Evolutionary conservation across 2,888 invertebrate genomes (phyloP), one percentile per base, ranked within the genome.

Genomic region (Aphidius colemani): DNA sequence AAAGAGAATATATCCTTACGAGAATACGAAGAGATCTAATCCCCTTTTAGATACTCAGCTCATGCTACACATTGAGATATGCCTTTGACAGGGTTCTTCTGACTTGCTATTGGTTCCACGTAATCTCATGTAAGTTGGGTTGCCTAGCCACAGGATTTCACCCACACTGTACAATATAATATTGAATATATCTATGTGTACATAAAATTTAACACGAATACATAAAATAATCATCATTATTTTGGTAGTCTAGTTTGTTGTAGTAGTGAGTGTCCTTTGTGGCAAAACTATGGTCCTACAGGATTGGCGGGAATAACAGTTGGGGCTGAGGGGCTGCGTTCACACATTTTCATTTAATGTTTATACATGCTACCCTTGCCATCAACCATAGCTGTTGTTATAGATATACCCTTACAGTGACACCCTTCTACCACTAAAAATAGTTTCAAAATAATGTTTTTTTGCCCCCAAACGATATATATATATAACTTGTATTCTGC

Each of bases 61-160:
- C 77, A 73, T 74, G 72, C 74, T 75, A 71, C 73, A 72, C 75
- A 77, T 76, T 73, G 74, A 75, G 76, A 77, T 75, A 78, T 78
- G 76, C 77, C 78, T 80, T 78, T 79, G 80, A 80, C 75, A 30
- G 76, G 73, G 74, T 73, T 75, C 72, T 72, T 72, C 76, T 74
- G 75, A 73, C 66, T 73, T 70, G 75, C 78, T 76, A 79, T 79
- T 80, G 79, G 79, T 75, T 77, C 75, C 67, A 66, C 71, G 74
- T 80, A 79, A 80, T 81, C 78, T 75, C 74, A 72, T 77, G 81
- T 78, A 78, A 78, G 80, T 79, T 76, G 73, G 78, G 76, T 80
- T 78, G 79, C 80, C 78, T 80, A 77, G 78, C 76, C 79, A 74
- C 78, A 79, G 78, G 79, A 75, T 75, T 71, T 66, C 64, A 66